Conservation (phyloP, 2,888 invertebrate species). For the Agonopterix arenella region DNA sequence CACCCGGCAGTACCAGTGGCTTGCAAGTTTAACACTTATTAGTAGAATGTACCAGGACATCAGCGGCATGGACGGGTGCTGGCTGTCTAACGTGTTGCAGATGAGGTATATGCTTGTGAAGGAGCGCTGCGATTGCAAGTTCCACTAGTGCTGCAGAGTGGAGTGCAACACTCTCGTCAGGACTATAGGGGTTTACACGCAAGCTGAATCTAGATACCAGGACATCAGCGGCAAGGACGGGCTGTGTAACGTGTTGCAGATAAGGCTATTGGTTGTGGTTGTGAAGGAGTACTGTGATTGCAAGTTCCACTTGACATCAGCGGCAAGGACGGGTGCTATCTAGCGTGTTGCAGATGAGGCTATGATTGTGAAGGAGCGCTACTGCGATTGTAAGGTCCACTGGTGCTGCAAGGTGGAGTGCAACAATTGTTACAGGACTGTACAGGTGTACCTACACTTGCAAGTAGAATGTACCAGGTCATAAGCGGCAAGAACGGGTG, state of each 20-base stretch:
- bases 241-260: constrained; percentile 91
- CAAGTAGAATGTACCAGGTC: constrained; percentile 73
- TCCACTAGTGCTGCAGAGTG: constrained; percentile 97
- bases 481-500: no score
- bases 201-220: no score
- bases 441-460: constrained; percentile 92
- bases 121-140: constrained; percentile 95
- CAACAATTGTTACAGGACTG: constrained; percentile 88
- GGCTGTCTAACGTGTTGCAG: constrained; percentile 94
- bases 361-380: constrained; percentile 87
- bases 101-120: constrained; percentile 86
- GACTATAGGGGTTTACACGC: constrained; percentile 87
- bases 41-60: constrained; percentile 83
- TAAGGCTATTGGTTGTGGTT: constrained; percentile 79
- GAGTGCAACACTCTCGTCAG: constrained; percentile 93
- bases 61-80: constrained; percentile 89
- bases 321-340: constrained; percentile 90
- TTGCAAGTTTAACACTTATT: no score
- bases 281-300: constrained; percentile 92
- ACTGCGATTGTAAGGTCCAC: constrained; percentile 93
- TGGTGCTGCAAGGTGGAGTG: constrained; percentile 98
- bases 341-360: constrained; percentile 95
- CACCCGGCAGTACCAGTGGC: no score
- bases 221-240: constrained; percentile 88
- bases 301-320: constrained; percentile 91